phyloP scores from a whole-genome alignment of 2,113 vertebrate species.

The Nettapus auritus region DNA sequence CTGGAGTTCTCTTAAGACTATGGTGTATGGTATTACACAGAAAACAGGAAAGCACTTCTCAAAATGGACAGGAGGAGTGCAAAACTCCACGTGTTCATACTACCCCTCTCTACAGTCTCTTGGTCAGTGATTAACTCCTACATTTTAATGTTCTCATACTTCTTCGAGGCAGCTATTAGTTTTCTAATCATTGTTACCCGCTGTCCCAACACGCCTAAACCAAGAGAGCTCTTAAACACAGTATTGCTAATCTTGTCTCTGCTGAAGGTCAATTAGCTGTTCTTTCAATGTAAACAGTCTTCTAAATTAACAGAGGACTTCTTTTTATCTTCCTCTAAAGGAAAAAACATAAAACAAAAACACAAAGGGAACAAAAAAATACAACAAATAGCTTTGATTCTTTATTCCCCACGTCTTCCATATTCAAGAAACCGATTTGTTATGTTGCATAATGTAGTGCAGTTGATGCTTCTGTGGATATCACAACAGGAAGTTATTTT shows the following conservation, averaged over 20 bases:
- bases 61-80: not conserved
- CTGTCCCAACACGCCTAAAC: not conserved
- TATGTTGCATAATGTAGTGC: not conserved
- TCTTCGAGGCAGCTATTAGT: not conserved
- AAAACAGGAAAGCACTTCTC: not conserved
- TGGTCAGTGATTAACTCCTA: not conserved
- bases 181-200: not conserved
- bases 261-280: not conserved
- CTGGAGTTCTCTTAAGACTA: not conserved
- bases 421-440: not conserved
- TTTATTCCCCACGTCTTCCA: not conserved
- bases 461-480: not conserved
- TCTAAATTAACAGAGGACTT: not conserved
- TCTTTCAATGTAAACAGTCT: not conserved
- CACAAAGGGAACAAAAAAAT: too few relatives aligned
- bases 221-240: not conserved
- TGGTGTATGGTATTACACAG: rapidly evolving
- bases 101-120: not conserved
- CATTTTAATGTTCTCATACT: not conserved
- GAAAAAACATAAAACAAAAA: not conserved
- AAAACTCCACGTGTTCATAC: not conserved
- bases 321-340: not conserved
- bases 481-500: not conserved
- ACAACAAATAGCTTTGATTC: not conserved
- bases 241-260: not conserved